Percentiles rank a stretch among this genome's conserved stretches.
These are phyloP conservation scores for Crotalus horridus DNA, from an alignment of 2,113 vertebrate species.

Conservation along the genomic window DNA sequence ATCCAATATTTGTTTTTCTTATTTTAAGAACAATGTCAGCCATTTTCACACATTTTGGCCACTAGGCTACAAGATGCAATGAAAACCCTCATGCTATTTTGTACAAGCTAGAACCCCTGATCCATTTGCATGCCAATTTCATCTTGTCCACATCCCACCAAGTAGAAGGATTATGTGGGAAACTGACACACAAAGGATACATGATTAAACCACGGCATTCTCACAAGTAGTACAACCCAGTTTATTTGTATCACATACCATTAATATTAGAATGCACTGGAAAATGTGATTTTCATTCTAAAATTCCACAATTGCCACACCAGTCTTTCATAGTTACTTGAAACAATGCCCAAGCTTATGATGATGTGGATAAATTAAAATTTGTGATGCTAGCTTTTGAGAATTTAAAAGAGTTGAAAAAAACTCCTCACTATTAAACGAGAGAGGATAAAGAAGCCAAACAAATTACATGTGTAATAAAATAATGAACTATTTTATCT, in stretches of 20 bases:
- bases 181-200: neutral
- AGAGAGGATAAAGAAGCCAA: constrained; percentile 35
- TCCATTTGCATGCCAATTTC: neutral
- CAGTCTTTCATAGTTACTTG: constrained; percentile 13
- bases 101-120: neutral
- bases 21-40: neutral
- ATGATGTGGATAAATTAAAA: constrained; percentile 13
- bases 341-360: constrained; percentile 25
- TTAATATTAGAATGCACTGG: constrained; percentile 1
- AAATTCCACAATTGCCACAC: neutral
- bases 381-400: constrained; percentile 18
- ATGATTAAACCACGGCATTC: neutral
- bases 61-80: neutral
- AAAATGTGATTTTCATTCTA: constrained; percentile 37
- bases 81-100: neutral
- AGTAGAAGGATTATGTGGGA: neutral
- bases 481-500: constrained; percentile 59
- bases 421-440: constrained; percentile 6
- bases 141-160: neutral
- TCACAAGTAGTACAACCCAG: neutral
- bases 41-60: neutral
- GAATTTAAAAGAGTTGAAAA: constrained; percentile 22
- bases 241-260: neutral
- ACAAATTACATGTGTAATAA: constrained; percentile 35
- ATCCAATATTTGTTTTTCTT: neutral